Evolutionary conservation across 2,888 invertebrate species (phyloP), one percentile per base, ranked within the genome.

Genomic region (Dichetophora obliterata): DNA sequence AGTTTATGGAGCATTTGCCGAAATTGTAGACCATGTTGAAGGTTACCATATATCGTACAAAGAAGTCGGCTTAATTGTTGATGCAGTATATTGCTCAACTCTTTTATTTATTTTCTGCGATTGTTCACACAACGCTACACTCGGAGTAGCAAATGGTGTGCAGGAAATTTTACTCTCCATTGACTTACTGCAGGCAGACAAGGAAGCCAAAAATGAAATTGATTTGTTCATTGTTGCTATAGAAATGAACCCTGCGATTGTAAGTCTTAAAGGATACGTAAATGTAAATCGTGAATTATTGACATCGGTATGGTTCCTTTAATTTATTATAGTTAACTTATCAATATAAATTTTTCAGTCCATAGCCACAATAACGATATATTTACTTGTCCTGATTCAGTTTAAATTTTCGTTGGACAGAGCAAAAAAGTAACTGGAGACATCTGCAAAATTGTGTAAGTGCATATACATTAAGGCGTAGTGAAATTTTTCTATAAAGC

Each of bases 161-260:
- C 92, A 93, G 83, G 91, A 91, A 34, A 91, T 92, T 3, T 84
- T 93, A 24, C 88, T 93, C 48, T 91, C 91, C 1, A 90, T 93
- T 5, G 91, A 92, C 81, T 88, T 93, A 57, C 85, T 91, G n/a
- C 89, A 90, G 48, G 90, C 92, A 0, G 93, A 93, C 83, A 87
- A 90, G 80, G 91, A 90, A 11, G 91, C 93, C 9, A 91, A 92
- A 77, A 92, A 91, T 87, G 93, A 93, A 93, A 92, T 93, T 81
- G 93, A 93, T 85, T 90, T 93, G 78, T 93, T 93, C 86, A 91
- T 93, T 80, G 91, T 91, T 81, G 93, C 93, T 0, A 93, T 93
- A 70, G 91, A 93, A 86, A 92, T 93, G 92, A 93, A 93, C 85
- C 93, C 93, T 5, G 93, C 93, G 0, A 92, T 92, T 22, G 93